Evolutionary conservation across 2,888 invertebrate species (phyloP), one percentile per base, ranked within the genome.

Genomic region (Chrysolina haemoptera): DNA sequence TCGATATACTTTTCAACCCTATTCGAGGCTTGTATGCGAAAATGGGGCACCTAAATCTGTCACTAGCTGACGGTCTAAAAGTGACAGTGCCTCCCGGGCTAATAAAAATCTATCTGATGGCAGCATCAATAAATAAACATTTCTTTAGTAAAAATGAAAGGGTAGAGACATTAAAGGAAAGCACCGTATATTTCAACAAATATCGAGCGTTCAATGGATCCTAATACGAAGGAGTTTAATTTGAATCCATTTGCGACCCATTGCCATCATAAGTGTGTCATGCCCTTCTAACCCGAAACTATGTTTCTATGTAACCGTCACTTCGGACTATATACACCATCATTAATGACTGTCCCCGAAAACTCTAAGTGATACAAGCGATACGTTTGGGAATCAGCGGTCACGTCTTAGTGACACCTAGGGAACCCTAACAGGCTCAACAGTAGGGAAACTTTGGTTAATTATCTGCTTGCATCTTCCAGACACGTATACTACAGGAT

Each of bases 301-400:
- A 59, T 59, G 59, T 1, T 53, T 53, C 53, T 20, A 53, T 20
- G 53, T 53, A 53, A 18, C 53, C 20, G 53, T 20, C 53, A 53
- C 53, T 20, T 53, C 12, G 53, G 53, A 59, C 14, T 16, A 27
- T 59, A 59, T 59, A 16, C 27, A 59, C 27, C n/a, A n/a, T 59
- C 59, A 22, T 59, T 59, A 59, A 59, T 35, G 59, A 35, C 59
- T 16, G n/a, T 59, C 59, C 67, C 53, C 40, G 43, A 18, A 66
- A 53, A 79, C 40, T 64, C 83, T 87, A 87, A 87, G 85, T 86
- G 86, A 87, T 86, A 87, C 83, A 86, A 87, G 86, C 85, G 85
- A 86, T 85, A 83, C 87, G 81, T 84, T 75, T 75, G 87, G 86
- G 87, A 87, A 82, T 85, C 79, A 78, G 82, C 78, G 86, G 85